Base-by-base conservation (phyloP, 2,797 vertebrate species). In the Vespertilio murinus region DNA sequence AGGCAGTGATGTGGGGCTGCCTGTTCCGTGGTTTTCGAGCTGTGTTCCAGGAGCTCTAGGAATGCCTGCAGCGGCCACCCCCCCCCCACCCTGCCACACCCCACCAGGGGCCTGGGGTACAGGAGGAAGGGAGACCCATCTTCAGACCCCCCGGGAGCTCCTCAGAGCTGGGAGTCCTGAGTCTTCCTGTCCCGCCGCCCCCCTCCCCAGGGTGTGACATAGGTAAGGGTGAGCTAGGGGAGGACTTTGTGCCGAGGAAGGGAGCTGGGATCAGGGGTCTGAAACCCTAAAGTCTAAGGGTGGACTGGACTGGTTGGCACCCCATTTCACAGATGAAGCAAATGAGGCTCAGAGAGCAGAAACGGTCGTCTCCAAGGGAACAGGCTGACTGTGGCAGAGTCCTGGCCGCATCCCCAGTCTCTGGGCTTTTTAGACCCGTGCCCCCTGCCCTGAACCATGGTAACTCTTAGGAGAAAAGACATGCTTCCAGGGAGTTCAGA, bases 301-400 rank as follows among this genome's bases (percentile, higher is more conserved):
- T 18, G 22, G 28, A 42, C 7, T 8, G 69, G 65, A 38, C 35
- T 25, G 5, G 10, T 35, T 52, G 81, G 35, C 49, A 71, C 2
- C 75, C 75, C 35, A 23, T 81, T 83, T 92, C 65, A 73, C 59
- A 77, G 74, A 61, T 10, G n/a, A 47, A 78, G 74, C 82, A 67
- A 84, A 38, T 16, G 79, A 96, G 78, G 25, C 42, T 84, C 35
- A 23, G 49, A 78, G 18, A 71, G 16, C n/a, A 33, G 61, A 90
- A 71, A 70, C 2, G 13, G 33, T 6, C 42, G 47, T 14, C 67
- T 80, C n/a, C 30, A 38, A 33, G 12, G 40, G 54, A 45, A 9
- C 69, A 71, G 65, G 30, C 3, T 47, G 35, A 59, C 11, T 22
- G 40, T 33, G 10, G 23, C 61, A 78, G 81, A 85, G 56, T 20